phyloP scores from a whole-genome alignment of 2,797 vertebrate genomes.

The Etheostoma perlongum region DNA sequence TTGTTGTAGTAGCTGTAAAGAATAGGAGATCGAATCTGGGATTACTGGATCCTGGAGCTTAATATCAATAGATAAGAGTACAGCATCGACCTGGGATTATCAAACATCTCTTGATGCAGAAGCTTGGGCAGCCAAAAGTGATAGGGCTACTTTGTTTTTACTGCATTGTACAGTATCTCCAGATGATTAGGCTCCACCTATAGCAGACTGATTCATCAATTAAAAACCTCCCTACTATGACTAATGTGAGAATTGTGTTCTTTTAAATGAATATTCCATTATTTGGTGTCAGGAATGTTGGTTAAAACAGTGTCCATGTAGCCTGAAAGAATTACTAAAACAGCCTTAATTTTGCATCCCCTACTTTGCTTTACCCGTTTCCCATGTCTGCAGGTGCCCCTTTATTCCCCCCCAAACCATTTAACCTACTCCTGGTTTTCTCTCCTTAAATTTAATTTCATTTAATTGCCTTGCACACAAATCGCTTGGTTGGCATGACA shows the following conservation, averaged over 20 bases:
- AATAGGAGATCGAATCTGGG: conserved; percentile 57
- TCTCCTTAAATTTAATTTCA: conserved; percentile 75
- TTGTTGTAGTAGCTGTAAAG: conserved; percentile 39
- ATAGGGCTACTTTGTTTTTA: conserved; percentile 45
- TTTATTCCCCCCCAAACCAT: conserved; percentile 19
- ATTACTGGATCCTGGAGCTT: conserved; percentile 52
- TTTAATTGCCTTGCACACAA: conserved; percentile 69
- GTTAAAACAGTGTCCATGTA: conserved; percentile 39
- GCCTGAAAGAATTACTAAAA: conserved; percentile 43
- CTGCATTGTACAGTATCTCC: conserved; percentile 21
- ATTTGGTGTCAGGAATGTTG: conserved; percentile 51
- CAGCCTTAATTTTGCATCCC: conserved; percentile 47
- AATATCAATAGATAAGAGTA: conserved; percentile 60
- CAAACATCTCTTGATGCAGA: conserved; percentile 50
- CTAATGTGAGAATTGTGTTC: conserved; percentile 72
- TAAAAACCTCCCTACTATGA: conserved; percentile 49
- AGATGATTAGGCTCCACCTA: conserved; percentile 22
- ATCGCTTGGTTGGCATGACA: conserved; percentile 75
- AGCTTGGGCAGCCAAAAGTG: conserved; percentile 11
- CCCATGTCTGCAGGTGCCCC: conserved; percentile 54
- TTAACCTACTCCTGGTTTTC: conserved; percentile 34
- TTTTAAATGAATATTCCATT: conserved; percentile 73
- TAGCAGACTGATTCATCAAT: conserved; percentile 46
- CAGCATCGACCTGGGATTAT: conserved; percentile 55
- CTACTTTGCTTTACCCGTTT: conserved; percentile 29